A percentile compares a stretch with the other conserved stretches of the same genome.
Evolutionary conservation across 2,888 invertebrate genomes (phyloP).

Genomic region (Agrypnus murinus): DNA sequence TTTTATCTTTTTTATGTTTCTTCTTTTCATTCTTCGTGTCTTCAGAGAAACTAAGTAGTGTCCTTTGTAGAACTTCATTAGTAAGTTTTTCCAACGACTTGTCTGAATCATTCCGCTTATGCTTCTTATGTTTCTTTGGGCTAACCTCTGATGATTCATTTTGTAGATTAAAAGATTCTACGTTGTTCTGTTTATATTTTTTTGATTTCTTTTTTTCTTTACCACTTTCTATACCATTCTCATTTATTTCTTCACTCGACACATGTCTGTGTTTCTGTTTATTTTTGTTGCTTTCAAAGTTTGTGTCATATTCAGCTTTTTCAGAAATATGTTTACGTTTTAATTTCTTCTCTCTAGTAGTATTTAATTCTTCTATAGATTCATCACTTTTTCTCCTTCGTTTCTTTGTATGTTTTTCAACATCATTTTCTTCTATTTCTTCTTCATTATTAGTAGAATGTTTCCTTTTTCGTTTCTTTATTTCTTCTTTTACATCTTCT

Average conservation of each 20-base stretch:
- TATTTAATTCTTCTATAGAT: not conserved
- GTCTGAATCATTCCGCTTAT: conserved; percentile 10
- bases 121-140: conserved; percentile 1
- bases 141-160: not conserved
- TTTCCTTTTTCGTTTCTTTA: conserved; percentile 15
- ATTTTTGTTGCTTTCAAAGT: not conserved
- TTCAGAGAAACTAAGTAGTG: not conserved
- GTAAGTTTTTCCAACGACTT: not conserved
- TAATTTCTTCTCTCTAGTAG: not conserved
- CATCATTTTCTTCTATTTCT: not conserved
- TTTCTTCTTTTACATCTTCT: conserved; percentile 4
- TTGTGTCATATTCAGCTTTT: not conserved
- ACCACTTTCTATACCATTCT: not conserved
- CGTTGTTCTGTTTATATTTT: not conserved
- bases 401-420: not conserved
- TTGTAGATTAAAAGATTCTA: not conserved
- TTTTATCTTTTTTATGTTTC: not conserved
- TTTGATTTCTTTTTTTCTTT: not conserved
- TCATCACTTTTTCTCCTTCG: not conserved
- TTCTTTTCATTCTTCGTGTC: not conserved
- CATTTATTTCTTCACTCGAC: too few relatives aligned
- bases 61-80: not conserved
- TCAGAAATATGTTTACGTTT: conserved; percentile 1
- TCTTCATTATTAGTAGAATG: not conserved
- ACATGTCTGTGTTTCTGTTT: conserved; percentile 1